phyloP scores from a whole-genome alignment of 2,888 invertebrate genomes.

The Polydrusus tereticollis region DNA sequence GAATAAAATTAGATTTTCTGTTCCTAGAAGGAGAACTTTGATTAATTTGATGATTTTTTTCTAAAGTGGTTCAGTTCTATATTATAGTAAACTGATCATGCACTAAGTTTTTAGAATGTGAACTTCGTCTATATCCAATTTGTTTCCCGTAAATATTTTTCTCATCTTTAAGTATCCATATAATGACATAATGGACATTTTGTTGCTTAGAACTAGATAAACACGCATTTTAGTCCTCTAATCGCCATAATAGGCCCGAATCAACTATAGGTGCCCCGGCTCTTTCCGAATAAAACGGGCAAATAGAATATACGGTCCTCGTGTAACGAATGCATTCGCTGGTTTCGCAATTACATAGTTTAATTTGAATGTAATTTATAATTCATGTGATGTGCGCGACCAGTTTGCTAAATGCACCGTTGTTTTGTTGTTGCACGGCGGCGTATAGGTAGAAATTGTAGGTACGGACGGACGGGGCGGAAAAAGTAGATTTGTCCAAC shows the following conservation, averaged over 20 bases:
- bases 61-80: too few species aligned
- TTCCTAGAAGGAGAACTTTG: too few species aligned
- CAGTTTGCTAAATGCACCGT: conserved; percentile 65
- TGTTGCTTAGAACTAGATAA: too few species aligned
- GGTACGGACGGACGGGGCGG: conserved; percentile 52
- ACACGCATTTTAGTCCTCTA: not conserved
- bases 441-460: conserved; percentile 57
- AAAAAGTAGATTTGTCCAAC: conserved; percentile 55
- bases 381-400: conserved; percentile 66
- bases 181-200: too few species aligned
- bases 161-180: too few species aligned
- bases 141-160: too few species aligned
- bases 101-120: too few species aligned
- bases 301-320: conserved; percentile 52
- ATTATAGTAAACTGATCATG: too few species aligned
- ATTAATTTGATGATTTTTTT: too few species aligned
- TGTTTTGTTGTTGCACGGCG: conserved; percentile 59
- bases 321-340: conserved; percentile 66
- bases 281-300: conserved; percentile 38
- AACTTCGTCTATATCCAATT: too few species aligned
- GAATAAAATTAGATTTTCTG: too few species aligned
- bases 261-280: conserved; percentile 19
- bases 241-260: conserved; percentile 22
- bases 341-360: conserved; percentile 69
- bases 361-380: conserved; percentile 69